phyloP scores from a whole-genome alignment of 1,140 invertebrate species.

The Amphibalanus amphitrite region DNA sequence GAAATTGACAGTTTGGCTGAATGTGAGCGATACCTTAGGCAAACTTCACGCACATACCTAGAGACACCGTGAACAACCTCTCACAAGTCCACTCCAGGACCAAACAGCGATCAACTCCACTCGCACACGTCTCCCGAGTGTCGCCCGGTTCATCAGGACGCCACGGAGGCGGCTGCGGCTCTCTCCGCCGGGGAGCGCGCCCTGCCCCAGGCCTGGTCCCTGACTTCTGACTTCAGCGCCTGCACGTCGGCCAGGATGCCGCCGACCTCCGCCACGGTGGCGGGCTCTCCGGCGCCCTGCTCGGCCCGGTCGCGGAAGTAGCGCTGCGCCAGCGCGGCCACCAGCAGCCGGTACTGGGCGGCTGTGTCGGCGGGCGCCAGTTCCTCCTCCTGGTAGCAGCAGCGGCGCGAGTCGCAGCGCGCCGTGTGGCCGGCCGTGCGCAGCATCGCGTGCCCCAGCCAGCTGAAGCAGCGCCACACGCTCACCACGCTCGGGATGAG shows the following conservation, averaged over 20 bases:
- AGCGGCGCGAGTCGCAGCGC: not conserved
- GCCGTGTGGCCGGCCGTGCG: not conserved
- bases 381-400: not conserved
- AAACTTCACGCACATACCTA: too few relatives aligned
- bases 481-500: conserved; percentile 28
- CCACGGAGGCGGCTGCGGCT: too few relatives aligned
- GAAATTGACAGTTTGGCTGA: too few relatives aligned
- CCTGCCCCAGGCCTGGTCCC: too few relatives aligned
- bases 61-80: too few relatives aligned
- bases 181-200: too few relatives aligned
- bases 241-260: not conserved
- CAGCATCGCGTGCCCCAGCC: not conserved
- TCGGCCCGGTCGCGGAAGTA: conserved; percentile 29
- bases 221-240: too few relatives aligned
- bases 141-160: too few relatives aligned
- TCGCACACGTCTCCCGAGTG: too few relatives aligned
- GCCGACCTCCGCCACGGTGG: not conserved
- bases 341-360: conserved; percentile 27
- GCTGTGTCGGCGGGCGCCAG: not conserved
- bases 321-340: conserved; percentile 33
- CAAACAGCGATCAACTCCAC: too few relatives aligned
- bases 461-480: conserved; percentile 3
- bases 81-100: too few relatives aligned
- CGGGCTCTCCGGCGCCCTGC: not conserved
- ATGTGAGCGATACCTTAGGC: too few relatives aligned